Evolutionary conservation across 2,797 vertebrate genomes (phyloP), one percentile per base, ranked within the genome.

Genomic region (Pipistrellus pygmaeus): DNA sequence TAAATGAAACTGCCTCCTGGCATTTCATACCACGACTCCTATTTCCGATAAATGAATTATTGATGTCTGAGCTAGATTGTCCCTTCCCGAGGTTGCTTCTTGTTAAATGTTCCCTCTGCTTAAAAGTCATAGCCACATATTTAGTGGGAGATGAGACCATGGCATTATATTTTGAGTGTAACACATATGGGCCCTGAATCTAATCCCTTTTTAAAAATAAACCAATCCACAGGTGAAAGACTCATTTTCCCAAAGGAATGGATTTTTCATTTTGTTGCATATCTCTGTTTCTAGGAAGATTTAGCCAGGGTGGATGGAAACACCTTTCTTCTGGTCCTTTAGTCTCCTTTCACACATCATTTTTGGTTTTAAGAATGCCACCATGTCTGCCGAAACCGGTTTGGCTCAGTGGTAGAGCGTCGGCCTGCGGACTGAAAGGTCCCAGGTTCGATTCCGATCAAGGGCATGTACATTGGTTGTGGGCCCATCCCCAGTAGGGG

Each of bases 1-100:
- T 88, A 95, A 96, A 95, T 96, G 90, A 97, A 96, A 97, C 93
- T 32, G 88, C 82, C 80, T 96, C 92, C 89, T 97, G 95, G 94
- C 97, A 85, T 81, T 25, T 97, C 95, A 85, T 92, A 82, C 91
- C 95, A 90, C 69, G 15, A 8, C 62, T 97, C 94, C 93, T 95
- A 55, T 91, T 96, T 96, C 88, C 95, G 94, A 90, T 94, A 96
- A 96, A 95, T 97, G 97, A 97, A 97, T 97, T 96, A 95, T 97
- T 96, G 96, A 97, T 97, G 72, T 55, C 85, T 96, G 41, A 94
- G 68, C 97, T 96, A 98, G 76, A 96, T 92, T 62, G 94, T 93
- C 94, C 55, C 30, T 91, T 97, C 66, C 68, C 69, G 66, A 27
- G 48, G 38, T 84, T 90, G 60, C 32, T 95, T 91, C 90, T 60